Evolutionary conservation across 2,113 vertebrate species (phyloP).

Genomic region (Rhynchomys soricoides): DNA sequence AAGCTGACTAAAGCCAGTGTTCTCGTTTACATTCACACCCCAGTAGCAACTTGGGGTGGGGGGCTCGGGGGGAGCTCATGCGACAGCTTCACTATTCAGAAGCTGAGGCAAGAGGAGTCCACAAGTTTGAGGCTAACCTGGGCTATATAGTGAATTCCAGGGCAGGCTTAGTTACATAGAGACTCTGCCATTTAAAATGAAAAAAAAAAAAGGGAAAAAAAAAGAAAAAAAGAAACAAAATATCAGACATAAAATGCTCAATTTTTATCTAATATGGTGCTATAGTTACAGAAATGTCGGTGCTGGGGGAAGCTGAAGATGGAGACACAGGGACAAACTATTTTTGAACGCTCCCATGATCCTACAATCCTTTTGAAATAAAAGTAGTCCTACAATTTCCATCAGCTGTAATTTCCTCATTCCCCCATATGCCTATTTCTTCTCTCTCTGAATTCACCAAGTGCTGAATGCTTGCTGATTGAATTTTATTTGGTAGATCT

Average conservation of each 20-base stretch:
- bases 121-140: not conserved
- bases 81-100: not conserved
- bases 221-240: not conserved
- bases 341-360: conserved; percentile 28
- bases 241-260: not conserved
- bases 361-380: conserved; percentile 61
- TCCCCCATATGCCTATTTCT: conserved; percentile 27
- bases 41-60: not conserved
- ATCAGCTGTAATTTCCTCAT: conserved; percentile 32
- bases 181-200: not conserved
- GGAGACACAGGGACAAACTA: not conserved
- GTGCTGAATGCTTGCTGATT: not conserved
- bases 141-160: not conserved
- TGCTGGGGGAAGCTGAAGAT: not conserved
- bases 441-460: conserved; percentile 37
- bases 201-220: not conserved
- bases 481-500: conserved; percentile 43
- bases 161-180: not conserved
- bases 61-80: not conserved
- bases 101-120: not conserved
- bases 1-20: not conserved
- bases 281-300: not conserved
- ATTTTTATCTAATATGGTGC: not conserved
- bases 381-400: conserved; percentile 27
- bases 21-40: not conserved